Evolutionary conservation across 1,140 invertebrate genomes (phyloP).

Genomic region (Drosophila arizonae): DNA sequence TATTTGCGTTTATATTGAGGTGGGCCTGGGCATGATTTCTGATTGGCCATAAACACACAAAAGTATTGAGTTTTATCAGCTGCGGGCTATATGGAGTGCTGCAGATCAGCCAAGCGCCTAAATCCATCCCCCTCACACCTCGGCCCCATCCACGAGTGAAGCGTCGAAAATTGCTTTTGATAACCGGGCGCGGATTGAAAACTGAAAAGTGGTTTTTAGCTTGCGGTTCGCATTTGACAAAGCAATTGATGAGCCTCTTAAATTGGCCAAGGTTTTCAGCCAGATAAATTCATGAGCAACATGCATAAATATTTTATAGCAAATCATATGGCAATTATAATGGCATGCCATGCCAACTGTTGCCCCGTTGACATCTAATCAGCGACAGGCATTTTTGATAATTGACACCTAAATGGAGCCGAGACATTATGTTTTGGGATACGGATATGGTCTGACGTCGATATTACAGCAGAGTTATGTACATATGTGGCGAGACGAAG

Average conservation of each 20-base stretch:
- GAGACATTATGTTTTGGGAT: neutral
- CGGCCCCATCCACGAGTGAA: neutral
- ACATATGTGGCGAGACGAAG: no score
- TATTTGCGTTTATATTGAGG: constrained; percentile 40
- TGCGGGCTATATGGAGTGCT: constrained; percentile 66
- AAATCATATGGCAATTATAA: constrained; percentile 46
- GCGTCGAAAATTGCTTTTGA: constrained; percentile 67
- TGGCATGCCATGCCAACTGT: constrained; percentile 15
- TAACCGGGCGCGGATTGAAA: constrained; percentile 56
- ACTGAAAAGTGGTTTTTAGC: constrained; percentile 68
- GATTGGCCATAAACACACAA: constrained; percentile 79
- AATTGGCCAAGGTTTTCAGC: constrained; percentile 35
- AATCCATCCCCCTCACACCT: neutral
- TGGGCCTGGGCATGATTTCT: constrained; percentile 78
- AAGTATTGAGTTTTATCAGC: constrained; percentile 79
- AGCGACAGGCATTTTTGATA: constrained; percentile 16
- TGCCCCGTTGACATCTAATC: constrained; percentile 39
- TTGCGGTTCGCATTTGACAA: constrained; percentile 70
- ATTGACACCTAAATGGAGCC: constrained; percentile 33
- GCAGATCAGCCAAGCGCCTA: constrained; percentile 6
- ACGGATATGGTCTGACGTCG: neutral
- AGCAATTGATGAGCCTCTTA: constrained; percentile 71
- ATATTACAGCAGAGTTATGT: neutral
- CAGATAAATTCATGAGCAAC: constrained; percentile 29
- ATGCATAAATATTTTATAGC: constrained; percentile 33